Evolutionary conservation across 2,113 vertebrate genomes (phyloP).

Genomic region (Peromyscus polionotus): DNA sequence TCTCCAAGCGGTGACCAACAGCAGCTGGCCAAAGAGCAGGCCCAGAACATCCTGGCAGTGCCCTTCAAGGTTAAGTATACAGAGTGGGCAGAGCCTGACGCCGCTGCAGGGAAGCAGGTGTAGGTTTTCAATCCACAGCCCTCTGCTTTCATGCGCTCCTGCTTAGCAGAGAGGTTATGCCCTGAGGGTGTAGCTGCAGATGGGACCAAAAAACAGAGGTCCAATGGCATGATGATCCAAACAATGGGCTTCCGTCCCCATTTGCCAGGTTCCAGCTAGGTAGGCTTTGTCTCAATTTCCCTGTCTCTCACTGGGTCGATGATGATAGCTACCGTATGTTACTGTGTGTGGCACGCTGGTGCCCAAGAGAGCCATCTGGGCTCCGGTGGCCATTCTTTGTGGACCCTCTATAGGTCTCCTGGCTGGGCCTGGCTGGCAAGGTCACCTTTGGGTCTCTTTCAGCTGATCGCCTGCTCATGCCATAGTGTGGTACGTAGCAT

Average conservation of each 20-base stretch:
- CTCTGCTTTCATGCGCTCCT: neutral
- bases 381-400: neutral
- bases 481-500: neutral
- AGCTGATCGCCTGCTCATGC: neutral
- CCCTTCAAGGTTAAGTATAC: neutral
- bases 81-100: neutral
- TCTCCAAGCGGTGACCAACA: neutral
- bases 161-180: neutral
- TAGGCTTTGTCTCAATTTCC: neutral
- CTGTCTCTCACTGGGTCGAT: neutral
- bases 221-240: neutral
- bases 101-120: neutral
- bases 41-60: neutral
- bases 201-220: neutral
- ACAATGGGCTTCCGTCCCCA: neutral
- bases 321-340: neutral
- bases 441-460: neutral
- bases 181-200: neutral
- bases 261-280: neutral
- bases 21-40: neutral
- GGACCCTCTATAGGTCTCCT: neutral
- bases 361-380: accelerated
- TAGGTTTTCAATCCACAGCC: neutral
- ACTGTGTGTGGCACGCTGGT: accelerated
- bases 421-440: neutral